Evolutionary conservation across 2,888 invertebrate species (phyloP).

Genomic region (Merodon equestris): DNA sequence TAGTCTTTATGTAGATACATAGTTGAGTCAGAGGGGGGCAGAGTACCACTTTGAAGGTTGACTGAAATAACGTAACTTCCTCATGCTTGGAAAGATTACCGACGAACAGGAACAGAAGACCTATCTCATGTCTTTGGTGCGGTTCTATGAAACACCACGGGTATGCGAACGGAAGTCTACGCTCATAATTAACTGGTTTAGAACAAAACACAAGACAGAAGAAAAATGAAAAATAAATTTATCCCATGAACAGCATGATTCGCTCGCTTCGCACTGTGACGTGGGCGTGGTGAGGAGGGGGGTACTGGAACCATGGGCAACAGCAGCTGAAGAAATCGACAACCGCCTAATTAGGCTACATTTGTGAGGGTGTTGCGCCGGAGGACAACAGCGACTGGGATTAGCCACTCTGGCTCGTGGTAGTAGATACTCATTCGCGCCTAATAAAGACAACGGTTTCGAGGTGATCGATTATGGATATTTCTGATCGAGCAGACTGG

Average conservation of each 20-base stretch:
- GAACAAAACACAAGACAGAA: constrained; percentile 19
- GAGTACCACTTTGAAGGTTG: constrained; percentile 17
- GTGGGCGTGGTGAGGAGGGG: constrained; percentile 30
- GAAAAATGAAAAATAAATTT: no score
- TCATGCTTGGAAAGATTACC: constrained; percentile 1
- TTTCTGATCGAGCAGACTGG: background rate
- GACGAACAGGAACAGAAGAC: background rate
- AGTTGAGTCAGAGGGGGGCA: background rate
- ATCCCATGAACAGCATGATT: background rate
- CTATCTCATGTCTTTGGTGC: background rate
- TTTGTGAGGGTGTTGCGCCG: constrained; percentile 30
- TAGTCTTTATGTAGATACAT: background rate
- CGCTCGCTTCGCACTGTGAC: constrained; percentile 22
- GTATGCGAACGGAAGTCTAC: constrained; percentile 53
- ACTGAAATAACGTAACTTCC: constrained; percentile 1
- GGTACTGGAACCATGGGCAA: constrained; percentile 14
- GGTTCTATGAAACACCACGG: constrained; percentile 13
- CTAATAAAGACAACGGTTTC: constrained; percentile 18
- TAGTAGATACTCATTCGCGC: background rate
- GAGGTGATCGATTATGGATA: constrained; percentile 26
- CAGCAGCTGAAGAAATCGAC: constrained; percentile 14
- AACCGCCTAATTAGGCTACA: constrained; percentile 36
- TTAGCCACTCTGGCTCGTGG: background rate
- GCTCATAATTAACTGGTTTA: constrained; percentile 49
- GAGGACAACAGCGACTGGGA: constrained; percentile 24